Conservation (phyloP, 2,888 invertebrate species). For the Chironomus tentans region DNA sequence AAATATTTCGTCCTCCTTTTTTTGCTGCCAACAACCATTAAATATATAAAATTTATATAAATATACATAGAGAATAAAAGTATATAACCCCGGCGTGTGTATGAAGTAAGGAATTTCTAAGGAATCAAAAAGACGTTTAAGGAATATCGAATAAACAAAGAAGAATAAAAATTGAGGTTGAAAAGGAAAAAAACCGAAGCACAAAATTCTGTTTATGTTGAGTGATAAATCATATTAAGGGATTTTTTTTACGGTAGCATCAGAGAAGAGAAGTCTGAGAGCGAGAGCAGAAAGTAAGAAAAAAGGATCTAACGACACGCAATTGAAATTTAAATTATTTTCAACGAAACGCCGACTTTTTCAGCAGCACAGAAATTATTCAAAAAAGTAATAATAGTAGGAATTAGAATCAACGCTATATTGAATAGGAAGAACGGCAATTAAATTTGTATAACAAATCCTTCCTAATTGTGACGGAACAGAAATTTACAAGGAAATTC, state of each 20-base stretch:
- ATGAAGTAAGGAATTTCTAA: neutral
- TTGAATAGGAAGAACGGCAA: slow-evolving; percentile 9
- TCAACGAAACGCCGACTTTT: too few relatives aligned
- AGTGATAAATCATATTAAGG: slow-evolving; percentile 25
- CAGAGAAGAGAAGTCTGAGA: neutral
- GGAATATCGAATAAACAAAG: slow-evolving; percentile 19
- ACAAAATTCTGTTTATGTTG: neutral
- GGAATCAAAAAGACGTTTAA: neutral
- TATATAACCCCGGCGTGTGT: too few relatives aligned
- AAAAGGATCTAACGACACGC: neutral
- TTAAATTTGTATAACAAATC: slow-evolving; percentile 26
- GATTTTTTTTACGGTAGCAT: neutral
- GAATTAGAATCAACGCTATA: too few relatives aligned
- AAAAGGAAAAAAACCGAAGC: too few relatives aligned
- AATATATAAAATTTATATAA: too few relatives aligned
- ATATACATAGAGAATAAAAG: too few relatives aligned
- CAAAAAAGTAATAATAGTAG: too few relatives aligned
- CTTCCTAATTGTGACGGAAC: slow-evolving; percentile 22
- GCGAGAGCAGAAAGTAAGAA: neutral
- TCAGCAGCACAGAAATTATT: too few relatives aligned
- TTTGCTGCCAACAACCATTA: too few relatives aligned
- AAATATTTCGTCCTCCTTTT: too few relatives aligned
- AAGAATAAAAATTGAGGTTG: neutral
- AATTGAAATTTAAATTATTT: slow-evolving; percentile 25
- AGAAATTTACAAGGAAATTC: neutral